Evolutionary conservation across 2,113 vertebrate species (phyloP).

Genomic region (Motacilla alba): DNA sequence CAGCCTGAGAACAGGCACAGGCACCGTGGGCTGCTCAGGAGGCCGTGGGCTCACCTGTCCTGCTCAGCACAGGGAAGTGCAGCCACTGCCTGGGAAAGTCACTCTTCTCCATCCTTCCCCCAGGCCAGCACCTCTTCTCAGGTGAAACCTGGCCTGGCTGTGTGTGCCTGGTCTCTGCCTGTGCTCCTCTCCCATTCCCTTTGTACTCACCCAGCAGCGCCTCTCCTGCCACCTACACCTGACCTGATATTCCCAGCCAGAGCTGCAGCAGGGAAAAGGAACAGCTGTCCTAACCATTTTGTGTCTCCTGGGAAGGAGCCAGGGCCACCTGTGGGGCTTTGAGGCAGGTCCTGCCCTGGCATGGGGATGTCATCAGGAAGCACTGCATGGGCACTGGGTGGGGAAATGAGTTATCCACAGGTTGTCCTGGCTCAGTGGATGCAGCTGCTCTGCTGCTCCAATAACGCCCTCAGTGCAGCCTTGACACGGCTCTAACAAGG

Average conservation of each 20-base stretch:
- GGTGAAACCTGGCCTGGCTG: neutral
- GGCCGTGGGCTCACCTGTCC: neutral
- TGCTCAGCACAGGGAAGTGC: neutral
- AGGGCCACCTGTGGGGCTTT: neutral
- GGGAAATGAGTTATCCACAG: neutral
- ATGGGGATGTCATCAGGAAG: neutral
- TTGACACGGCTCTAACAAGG: accelerated
- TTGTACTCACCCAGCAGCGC: neutral
- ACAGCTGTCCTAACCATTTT: accelerated
- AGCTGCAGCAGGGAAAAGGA: neutral
- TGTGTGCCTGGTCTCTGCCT: neutral
- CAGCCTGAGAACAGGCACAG: neutral
- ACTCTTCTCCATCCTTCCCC: neutral
- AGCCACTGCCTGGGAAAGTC: neutral
- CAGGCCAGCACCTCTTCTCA: neutral
- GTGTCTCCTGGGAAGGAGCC: neutral
- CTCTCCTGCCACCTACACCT: neutral
- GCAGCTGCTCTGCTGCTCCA: neutral
- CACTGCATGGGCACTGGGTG: neutral
- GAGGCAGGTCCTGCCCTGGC: neutral
- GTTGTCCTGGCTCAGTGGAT: neutral
- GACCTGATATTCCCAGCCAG: neutral
- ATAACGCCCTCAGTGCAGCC: neutral
- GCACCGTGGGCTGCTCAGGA: accelerated
- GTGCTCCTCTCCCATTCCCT: neutral